These are phyloP conservation scores for Latheticus oryzae DNA, from an alignment of 2,888 invertebrate species.

Conservation along the genomic window DNA sequence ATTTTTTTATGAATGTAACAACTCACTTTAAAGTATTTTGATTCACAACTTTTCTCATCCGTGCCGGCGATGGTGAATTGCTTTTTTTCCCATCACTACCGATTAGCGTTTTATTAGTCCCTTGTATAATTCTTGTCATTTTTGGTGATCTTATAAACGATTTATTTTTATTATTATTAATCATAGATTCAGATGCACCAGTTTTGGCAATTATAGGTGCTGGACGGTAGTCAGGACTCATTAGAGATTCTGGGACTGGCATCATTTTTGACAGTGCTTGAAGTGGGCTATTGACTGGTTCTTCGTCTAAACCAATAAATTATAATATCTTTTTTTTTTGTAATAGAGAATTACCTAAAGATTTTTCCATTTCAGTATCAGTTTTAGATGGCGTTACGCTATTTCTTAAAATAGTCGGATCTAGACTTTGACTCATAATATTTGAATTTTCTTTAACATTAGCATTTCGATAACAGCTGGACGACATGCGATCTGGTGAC, in stretches of 20 bases:
- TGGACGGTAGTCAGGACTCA: conserved; percentile 82
- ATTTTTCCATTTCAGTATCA: conserved; percentile 54
- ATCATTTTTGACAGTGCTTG: conserved; percentile 89
- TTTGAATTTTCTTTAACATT: conserved; percentile 56
- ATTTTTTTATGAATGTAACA: too few species aligned
- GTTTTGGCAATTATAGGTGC: conserved; percentile 53
- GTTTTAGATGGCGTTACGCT: conserved; percentile 59
- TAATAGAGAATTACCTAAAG: conserved; percentile 51
- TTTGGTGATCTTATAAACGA: conserved; percentile 53
- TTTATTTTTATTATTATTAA: conserved; percentile 27
- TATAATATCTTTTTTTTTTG: too few species aligned
- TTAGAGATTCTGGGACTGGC: conserved; percentile 87
- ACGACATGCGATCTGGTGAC: conserved; percentile 80
- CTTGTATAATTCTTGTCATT: conserved; percentile 37
- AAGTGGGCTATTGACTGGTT: conserved; percentile 70
- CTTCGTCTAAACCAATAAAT: conserved; percentile 58
- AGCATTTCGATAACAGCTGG: conserved; percentile 73
- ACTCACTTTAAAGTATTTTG: conserved; percentile 24
- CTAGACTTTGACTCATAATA: conserved; percentile 74
- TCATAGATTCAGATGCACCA: conserved; percentile 7
- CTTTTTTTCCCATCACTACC: conserved; percentile 44
- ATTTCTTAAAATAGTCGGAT: conserved; percentile 69
- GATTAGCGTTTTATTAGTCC: conserved; percentile 20
- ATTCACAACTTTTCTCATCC: conserved; percentile 48
- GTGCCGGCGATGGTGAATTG: conserved; percentile 54